A percentile compares a stretch with the other conserved stretches of the same genome.
phyloP scores from a whole-genome alignment of 2,888 invertebrate genomes.

The Neoitamus cyanurus region DNA sequence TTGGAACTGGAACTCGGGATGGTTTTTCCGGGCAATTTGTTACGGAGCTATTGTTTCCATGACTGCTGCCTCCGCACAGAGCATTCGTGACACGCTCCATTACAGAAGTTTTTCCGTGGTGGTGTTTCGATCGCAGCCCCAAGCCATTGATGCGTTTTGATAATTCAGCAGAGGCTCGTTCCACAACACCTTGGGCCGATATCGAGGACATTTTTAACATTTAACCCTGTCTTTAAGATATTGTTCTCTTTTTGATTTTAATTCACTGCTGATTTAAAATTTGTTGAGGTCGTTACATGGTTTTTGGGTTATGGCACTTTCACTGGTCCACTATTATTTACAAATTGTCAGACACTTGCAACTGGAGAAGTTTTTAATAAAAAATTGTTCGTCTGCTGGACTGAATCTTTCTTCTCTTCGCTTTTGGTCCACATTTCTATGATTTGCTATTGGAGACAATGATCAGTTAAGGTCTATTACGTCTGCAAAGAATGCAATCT shows the following conservation, averaged over 20 bases:
- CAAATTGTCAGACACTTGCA: not conserved
- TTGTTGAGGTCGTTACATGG: not conserved
- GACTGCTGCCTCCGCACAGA: constrained; percentile 77
- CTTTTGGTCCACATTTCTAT: not conserved
- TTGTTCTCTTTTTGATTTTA: not conserved
- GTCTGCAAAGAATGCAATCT: not conserved
- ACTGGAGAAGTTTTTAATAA: not conserved
- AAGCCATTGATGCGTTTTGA: constrained; percentile 89
- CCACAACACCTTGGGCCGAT: constrained; percentile 90
- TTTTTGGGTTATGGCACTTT: not conserved
- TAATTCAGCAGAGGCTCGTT: constrained; percentile 89
- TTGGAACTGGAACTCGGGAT: constrained; percentile 62
- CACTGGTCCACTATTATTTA: not conserved
- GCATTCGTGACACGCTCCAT: constrained; percentile 91
- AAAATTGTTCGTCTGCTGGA: not conserved
- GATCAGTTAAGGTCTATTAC: not conserved
- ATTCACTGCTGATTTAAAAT: not conserved
- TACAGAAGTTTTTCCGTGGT: constrained; percentile 74
- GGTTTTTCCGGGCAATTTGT: constrained; percentile 67
- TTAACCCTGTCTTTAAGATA: not conserved
- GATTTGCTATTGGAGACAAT: not conserved
- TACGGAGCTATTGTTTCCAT: constrained; percentile 59
- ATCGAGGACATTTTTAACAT: constrained; percentile 77
- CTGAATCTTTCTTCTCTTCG: not conserved
- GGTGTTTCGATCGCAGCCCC: constrained; percentile 73